Conservation (phyloP, 2,113 vertebrate species). For the Larimichthys crocea region DNA sequence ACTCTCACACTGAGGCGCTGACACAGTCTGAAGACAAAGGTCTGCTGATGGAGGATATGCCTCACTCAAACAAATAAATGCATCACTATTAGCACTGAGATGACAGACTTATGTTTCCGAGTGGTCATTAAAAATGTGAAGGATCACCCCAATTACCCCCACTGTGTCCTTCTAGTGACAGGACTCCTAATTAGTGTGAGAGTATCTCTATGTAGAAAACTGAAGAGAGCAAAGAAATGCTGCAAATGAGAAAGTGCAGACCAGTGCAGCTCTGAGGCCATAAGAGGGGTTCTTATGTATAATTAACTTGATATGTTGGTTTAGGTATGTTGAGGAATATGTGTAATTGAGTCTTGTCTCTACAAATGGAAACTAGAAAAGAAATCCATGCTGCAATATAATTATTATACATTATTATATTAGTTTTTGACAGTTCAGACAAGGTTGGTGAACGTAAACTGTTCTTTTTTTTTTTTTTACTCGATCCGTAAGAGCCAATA, state of each 20-base stretch:
- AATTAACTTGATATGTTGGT: constrained; percentile 59
- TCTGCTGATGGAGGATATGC: constrained; percentile 30
- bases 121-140: constrained; percentile 78
- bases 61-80: constrained; percentile 64
- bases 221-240: constrained; percentile 52
- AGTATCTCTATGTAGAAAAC: constrained; percentile 63
- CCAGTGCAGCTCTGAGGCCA: constrained; percentile 35
- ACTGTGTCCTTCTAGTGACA: constrained; percentile 77
- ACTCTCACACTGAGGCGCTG: constrained; percentile 20
- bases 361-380: constrained; percentile 30
- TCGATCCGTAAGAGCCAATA: background rate
- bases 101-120: constrained; percentile 69
- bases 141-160: constrained; percentile 78
- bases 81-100: constrained; percentile 71
- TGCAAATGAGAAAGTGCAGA: constrained; percentile 49
- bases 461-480: constrained; percentile 2
- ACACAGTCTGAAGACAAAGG: constrained; percentile 17
- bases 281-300: constrained; percentile 46
- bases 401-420: background rate
- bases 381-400: background rate
- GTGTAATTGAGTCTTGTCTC: constrained; percentile 26
- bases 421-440: constrained; percentile 31
- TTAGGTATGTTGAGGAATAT: constrained; percentile 29
- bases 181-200: constrained; percentile 74
- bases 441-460: constrained; percentile 34